Evolutionary conservation across 1,140 invertebrate genomes (phyloP), one percentile per base, ranked within the genome.

Genomic region (Hycleus cichorii): DNA sequence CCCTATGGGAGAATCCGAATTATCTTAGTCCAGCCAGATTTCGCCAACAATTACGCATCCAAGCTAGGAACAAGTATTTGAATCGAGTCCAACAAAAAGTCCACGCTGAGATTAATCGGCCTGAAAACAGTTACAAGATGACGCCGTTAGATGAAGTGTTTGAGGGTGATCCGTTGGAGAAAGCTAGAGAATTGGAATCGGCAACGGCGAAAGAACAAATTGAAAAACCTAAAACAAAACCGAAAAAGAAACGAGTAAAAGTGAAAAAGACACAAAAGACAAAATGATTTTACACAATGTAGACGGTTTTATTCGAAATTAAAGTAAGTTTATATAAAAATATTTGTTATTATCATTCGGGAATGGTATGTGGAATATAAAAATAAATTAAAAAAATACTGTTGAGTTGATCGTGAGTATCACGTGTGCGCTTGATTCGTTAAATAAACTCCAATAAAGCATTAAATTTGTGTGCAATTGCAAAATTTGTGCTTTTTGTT

Each of bases 1-100:
- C 93, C 11, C 74, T 99, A 18, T 99, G 95, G 89, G 88, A 94
- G 66, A 99, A 99, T 83, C 83, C 91, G 2, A 74, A 87, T 64
- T 99, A 96, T 77, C 77, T 96, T 1, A 92, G 93, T 59, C 97
- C 97, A 10, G 87, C 92, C 54, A 86, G 86, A 80, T 83, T 88
- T 68, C 79, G 91, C 46, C 83, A 86, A 73, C 77, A 81, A 32
- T 65, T 91, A 3, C 83, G 80, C 47, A 83, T 86, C 67, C 79
- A 80, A 56, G 84, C 85, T 59, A 85, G 83, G 60, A 77, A 83
- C 49, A 92, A 90, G 71, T 95, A 94, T 72, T 76, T 86, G 0
- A 60, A 69, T 50, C 40, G 86, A 63, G 75, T 93, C 39, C 82
- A 90, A 63, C 85, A 90, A 62, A 94, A 94, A 75, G 79, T 84